Evolutionary conservation across 2,113 vertebrate genomes (phyloP), one percentile per base, ranked within the genome.

Genomic region (Gracilinanus agilis): DNA sequence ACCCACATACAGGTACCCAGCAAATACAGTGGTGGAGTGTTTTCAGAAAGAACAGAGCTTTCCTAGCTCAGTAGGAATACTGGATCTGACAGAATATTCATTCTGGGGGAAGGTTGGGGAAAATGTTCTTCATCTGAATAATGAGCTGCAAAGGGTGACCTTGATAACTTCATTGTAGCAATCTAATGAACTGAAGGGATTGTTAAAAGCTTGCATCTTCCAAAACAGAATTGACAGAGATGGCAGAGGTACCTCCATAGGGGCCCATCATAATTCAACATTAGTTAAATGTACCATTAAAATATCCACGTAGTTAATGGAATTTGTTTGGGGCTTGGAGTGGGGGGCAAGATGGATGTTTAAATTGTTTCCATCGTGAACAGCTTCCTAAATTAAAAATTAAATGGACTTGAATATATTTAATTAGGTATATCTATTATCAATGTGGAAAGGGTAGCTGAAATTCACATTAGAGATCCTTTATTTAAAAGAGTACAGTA

Each of bases 321-420:
- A 93, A 96, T 98, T 96, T 97, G 49, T 21, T 61, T 96, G 93
- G 91, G 49, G 24, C 89, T 94, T 96, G 83, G 93, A 92, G 54
- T 58, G 95, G 94, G 94, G 75, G 88, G 54, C 67, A 95, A 95
- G 92, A 95, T 97, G 7, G n/a, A 83, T 83, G 93, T 93, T 97
- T 96, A 95, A 98, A 97, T 97, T 96, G 96, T 94, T 55, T 97
- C 91, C 67, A 95, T 97, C 90, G 90, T 91, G 94, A 97, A 93
- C 95, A 95, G 95, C 92, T 97, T 96, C 96, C 92, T 95, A 95
- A 97, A 96, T 97, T 98, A 97, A 97, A 98, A 97, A 96, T 96
- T 98, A 97, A 97, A 97, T 97, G 96, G 96, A 97, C 94, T 97
- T 97, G 97, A 93, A 97, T 97, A 91, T 96, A 93, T 97, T 96